phyloP scores from a whole-genome alignment of 2,113 vertebrate species.

The Sporophila hypoxantha region DNA sequence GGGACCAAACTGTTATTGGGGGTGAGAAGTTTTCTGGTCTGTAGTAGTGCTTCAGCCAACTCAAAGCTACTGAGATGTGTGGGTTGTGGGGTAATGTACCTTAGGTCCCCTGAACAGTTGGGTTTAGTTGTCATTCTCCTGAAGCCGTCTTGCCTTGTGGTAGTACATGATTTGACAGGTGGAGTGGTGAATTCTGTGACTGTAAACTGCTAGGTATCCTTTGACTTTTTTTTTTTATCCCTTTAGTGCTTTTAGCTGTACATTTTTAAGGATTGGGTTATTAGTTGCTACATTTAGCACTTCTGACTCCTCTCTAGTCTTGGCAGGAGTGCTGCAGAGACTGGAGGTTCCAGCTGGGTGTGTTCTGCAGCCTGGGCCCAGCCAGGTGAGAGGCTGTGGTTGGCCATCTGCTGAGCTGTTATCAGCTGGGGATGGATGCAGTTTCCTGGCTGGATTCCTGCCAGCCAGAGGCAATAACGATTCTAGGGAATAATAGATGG shows the following conservation, averaged over 20 bases:
- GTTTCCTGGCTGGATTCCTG: background rate
- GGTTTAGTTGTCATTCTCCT: background rate
- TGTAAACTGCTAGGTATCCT: background rate
- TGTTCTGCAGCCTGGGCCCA: background rate
- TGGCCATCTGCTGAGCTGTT: background rate
- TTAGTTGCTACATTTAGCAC: background rate
- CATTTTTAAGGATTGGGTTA: background rate
- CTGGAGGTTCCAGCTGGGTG: background rate
- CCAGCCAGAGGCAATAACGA: accelerated
- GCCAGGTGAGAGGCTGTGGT: background rate
- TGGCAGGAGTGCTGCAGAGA: background rate
- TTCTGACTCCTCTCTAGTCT: background rate
- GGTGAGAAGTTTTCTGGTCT: background rate
- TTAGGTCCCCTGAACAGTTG: background rate
- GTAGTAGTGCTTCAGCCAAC: background rate
- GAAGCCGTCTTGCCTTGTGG: background rate
- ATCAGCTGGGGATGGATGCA: background rate
- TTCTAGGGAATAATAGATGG: background rate
- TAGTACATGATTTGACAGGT: background rate
- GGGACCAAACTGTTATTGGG: background rate
- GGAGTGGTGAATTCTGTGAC: background rate
- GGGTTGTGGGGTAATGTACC: background rate
- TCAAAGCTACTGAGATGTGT: background rate
- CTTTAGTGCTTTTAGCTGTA: background rate
- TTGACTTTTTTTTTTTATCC: background rate